Evolutionary conservation across 2,113 vertebrate species (phyloP).

Genomic region (Carollia perspicillata): DNA sequence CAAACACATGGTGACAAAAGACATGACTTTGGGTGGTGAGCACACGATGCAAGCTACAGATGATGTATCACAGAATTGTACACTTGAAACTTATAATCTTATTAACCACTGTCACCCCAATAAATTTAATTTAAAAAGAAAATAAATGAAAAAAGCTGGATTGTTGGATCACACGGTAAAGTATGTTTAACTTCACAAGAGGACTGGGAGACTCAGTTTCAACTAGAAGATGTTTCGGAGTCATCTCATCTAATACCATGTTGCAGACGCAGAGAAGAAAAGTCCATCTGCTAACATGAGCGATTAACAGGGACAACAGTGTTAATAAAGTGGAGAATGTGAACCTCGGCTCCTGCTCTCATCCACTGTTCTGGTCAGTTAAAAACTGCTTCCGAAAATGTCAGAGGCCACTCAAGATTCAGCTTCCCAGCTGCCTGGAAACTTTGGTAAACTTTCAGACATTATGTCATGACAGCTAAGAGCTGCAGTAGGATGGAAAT

Average conservation of each 20-base stretch:
- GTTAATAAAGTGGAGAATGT: neutral
- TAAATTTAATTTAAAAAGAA: neutral
- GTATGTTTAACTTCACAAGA: neutral
- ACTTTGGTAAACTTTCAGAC: conserved; percentile 20
- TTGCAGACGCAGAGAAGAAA: neutral
- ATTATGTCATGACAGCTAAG: conserved; percentile 25
- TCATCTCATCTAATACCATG: neutral
- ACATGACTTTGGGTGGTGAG: no score
- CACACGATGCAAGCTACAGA: no score
- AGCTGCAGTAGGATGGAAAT: neutral
- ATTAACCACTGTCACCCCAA: neutral
- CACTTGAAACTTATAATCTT: no score
- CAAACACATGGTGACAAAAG: neutral
- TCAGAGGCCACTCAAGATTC: conserved; percentile 22
- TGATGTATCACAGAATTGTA: no score
- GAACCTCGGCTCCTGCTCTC: neutral
- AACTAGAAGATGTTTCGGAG: neutral
- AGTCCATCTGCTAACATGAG: neutral
- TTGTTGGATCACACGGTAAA: neutral
- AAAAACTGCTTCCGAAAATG: conserved; percentile 3
- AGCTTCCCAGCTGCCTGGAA: conserved; percentile 8
- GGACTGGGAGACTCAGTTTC: neutral
- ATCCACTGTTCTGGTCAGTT: neutral
- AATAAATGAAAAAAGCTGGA: no score
- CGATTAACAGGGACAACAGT: neutral